Base-by-base conservation (phyloP, 2,797 vertebrate genomes). In the Galago senegalensis region DNA sequence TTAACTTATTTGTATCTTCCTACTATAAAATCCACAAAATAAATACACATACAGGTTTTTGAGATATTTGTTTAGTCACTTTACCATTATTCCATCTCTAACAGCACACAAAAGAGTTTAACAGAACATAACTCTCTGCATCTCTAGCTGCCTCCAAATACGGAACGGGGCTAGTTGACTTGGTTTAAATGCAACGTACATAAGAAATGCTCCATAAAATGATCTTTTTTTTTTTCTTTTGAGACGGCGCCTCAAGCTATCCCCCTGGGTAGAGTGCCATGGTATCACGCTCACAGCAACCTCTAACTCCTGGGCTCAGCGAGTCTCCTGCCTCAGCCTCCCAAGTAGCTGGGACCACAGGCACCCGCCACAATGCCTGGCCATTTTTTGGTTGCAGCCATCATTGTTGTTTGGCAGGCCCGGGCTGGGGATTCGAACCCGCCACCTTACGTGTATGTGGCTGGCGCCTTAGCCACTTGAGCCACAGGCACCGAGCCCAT, bases 71-170 rank as follows among this genome's bases (percentile, higher is more conserved):
- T 83, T 84, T 69, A 94, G 72, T 76, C 58, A 86, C 20, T 70
- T 87, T 93, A 85, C 58, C 31, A 96, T 70, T 56, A 96, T 83
- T 89, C 46, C 7, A 94, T n/a, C 40, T 95, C 49, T 88, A 65
- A 65, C 1, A 93, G n/a, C 11, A 84, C 29, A 88, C 34, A 91
- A 82, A 88, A 92, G 20, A 63, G 34, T 93, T 80, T 87, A 96
- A 93, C 1, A 89, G 79, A 90, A 88, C 2, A 27, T 67, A 86
- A 84, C 37, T 92, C 67, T 43, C 14, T 67, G 2, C 80, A 82
- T 70, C 67, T 91, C 73, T 31, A 92, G 56, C 37, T 96, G 43
- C 18, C 25, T 91, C 60, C 67, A 84, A 7, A 82, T 84, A 87
- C 79, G 80, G 81, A 91, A 77, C 70, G 81, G 70, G 46, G 63